Evolutionary conservation across 2,888 invertebrate species (phyloP), one percentile per base, ranked within the genome.

Genomic region (Ormia ochracea): DNA sequence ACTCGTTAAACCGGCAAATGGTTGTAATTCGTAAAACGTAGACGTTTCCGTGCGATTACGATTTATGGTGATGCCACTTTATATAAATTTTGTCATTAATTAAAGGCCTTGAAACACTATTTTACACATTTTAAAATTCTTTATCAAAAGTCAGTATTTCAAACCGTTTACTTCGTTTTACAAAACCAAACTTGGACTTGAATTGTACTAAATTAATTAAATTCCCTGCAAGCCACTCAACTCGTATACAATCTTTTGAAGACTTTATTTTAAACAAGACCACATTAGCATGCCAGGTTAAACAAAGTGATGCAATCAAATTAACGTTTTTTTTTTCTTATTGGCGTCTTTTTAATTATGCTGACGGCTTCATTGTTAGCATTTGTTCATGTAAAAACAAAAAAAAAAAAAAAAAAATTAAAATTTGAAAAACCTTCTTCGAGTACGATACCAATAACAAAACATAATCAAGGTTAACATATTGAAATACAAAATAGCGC

Each of bases 231-330:
- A 23, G 10, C 52, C 19, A 41, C 19, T 54, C 43, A 26, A 43
- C 12, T 26, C 19, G 4, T 28, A 26, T 52, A 21, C 12, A 65
- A 41, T 36, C 23, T 52, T 23, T 38, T 33, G 21, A 72, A 72
- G 43, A 63, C 48, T 38, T 36, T 50, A 12, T 48, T 75, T 75
- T 56, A 58, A 58, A 45, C 10, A 61, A 63, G 58, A 43, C 66
- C 50, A 72, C 52, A 75, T 75, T 79, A 75, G 54, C 70, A 75
- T 79, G 65, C 79, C 66, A 75, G 72, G 52, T 54, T 12, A 54
- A 72, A 66, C 48, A 59, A 48, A 72, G 10, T 79, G 75, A 79
- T 75, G 79, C 66, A 79, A 79, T 79, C 23, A 48, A 61, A 54
- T 56, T 70, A 45, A 66, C 41, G 58, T 36, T n/a, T 38, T 48